Base-by-base conservation (phyloP, 2,797 vertebrate genomes). In the Platalea minor region DNA sequence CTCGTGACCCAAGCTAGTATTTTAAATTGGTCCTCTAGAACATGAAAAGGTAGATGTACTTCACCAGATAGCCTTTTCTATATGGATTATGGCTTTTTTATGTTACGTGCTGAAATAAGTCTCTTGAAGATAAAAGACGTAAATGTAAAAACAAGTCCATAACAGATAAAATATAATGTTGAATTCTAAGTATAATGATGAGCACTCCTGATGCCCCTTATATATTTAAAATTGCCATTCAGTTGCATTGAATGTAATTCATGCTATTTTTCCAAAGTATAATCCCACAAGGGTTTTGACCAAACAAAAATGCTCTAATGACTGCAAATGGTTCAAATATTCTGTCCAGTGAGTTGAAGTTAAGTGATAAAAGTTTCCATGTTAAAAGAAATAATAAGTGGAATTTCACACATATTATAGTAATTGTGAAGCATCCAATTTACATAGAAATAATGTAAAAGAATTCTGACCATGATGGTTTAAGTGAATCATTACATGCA, bases 371-470 rank as follows among this genome's bases (percentile, higher is more conserved):
- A 98, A 97, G 98, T 98, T 98, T 98, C 96, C 70, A 93, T 97
- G 97, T 98, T 98, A 98, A 98, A 98, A 98, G 98, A 98, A 98
- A 98, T 98, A 98, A 98, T 98, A 98, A 98, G 97, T 97, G 97
- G 97, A 97, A 98, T 98, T 98, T 98, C 97, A 98, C 97, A 97
- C 97, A 91, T 98, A 98, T 98, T 98, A 98, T 97, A 98, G 98
- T 98, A 98, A 98, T 98, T 98, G 98, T 97, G 96, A 97, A 96
- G 98, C 98, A 97, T 98, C 98, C 98, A 98, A 99, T 99, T 99
- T 99, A 98, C 98, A 99, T 99, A 98, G 98, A 98, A 99, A 99
- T 98, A 97, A 98, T 91, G 98, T 97, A 97, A 97, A 96, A 96
- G 97, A 98, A 97, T 98, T 98, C 98, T 98, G 98, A 98, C 98